These are phyloP conservation scores for Pantherophis guttatus DNA, from an alignment of 2,113 vertebrate species.

Conservation along the genomic window DNA sequence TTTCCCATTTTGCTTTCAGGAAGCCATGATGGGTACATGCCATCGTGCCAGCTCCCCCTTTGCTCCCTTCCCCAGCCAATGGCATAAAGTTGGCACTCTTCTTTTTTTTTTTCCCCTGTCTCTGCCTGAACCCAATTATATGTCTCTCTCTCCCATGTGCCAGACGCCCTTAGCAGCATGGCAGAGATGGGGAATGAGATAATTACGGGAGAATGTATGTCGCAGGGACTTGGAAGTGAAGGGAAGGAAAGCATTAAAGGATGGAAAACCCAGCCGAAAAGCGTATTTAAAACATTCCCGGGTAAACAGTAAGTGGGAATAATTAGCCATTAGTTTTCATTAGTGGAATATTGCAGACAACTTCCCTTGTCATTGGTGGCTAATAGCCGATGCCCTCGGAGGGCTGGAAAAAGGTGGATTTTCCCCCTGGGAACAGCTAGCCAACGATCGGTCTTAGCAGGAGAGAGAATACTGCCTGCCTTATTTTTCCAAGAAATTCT, in stretches of 20 bases:
- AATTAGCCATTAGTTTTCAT: constrained; percentile 58
- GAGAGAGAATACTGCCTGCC: neutral
- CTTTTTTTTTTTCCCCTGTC: neutral
- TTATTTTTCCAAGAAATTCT: neutral
- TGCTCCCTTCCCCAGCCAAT: fast-evolving
- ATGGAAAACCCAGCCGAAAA: constrained; percentile 58
- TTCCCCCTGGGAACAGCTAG: neutral
- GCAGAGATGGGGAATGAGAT: constrained; percentile 36
- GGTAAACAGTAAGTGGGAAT: constrained; percentile 57
- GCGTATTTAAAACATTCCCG: constrained; percentile 57
- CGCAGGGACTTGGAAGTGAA: neutral
- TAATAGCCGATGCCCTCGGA: neutral
- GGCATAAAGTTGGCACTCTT: neutral
- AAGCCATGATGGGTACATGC: too few relatives aligned
- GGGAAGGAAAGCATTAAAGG: constrained; percentile 19
- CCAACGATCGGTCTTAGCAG: neutral
- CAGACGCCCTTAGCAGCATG: neutral
- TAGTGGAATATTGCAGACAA: constrained; percentile 38
- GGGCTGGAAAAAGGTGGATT: neutral
- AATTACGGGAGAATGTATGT: constrained; percentile 45
- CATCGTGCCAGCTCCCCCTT: fast-evolving
- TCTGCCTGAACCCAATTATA: neutral
- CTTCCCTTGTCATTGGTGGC: neutral
- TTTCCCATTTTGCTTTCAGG: too few relatives aligned
- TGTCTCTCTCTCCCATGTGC: neutral